Evolutionary conservation across 2,797 vertebrate species (phyloP).

Genomic region (Scyliorhinus canicula): DNA sequence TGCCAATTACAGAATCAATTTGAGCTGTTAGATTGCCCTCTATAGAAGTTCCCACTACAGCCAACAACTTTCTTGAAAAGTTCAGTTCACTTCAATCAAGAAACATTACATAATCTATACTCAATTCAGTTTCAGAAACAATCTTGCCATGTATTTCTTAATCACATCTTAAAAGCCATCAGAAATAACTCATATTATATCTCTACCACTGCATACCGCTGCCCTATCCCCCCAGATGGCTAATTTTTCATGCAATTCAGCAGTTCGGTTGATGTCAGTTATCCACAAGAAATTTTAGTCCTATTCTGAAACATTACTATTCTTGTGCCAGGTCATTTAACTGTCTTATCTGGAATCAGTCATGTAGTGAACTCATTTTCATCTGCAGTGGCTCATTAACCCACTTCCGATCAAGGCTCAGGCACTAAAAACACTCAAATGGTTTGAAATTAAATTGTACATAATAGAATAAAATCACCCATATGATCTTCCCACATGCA

Average conservation of each 20-base stretch:
- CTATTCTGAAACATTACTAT: background rate
- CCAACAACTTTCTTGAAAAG: background rate
- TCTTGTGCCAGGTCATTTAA: background rate
- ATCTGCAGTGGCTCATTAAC: slow-evolving; percentile 6
- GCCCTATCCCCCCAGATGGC: background rate
- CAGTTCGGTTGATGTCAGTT: background rate
- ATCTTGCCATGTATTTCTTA: background rate
- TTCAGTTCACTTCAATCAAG: background rate
- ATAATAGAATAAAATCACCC: background rate
- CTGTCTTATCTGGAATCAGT: background rate
- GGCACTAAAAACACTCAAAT: slow-evolving; percentile 12
- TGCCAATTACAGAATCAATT: background rate
- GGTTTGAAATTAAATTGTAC: background rate
- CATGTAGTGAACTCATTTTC: slow-evolving; percentile 18
- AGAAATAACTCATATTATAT: background rate
- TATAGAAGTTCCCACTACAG: background rate
- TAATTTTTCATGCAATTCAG: slow-evolving; percentile 2
- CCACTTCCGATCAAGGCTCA: background rate
- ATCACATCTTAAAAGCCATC: background rate
- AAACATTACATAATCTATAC: background rate
- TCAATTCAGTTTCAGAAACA: background rate
- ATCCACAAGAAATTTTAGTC: background rate
- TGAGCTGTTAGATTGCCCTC: background rate
- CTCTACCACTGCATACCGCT: background rate
- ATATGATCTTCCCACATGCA: background rate